Evolutionary conservation across 1,140 invertebrate species (phyloP).

Genomic region (Paralvinella palmiformis): DNA sequence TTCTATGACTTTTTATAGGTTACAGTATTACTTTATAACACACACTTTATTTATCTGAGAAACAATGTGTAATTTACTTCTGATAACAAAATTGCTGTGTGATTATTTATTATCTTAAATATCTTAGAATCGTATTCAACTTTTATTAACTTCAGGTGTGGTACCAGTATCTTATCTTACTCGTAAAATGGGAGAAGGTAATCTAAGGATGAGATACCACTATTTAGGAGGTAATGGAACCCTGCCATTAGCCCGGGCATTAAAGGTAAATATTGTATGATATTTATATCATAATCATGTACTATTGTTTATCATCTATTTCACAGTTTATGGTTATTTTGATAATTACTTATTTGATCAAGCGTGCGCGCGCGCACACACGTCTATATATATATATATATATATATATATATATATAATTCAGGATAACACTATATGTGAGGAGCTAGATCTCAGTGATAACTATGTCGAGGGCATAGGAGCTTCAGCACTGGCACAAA

Average conservation of each 20-base stretch:
- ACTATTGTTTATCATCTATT: background rate
- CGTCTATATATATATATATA: background rate
- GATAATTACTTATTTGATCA: background rate
- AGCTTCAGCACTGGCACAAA: slow-evolving; percentile 27
- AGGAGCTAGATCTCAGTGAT: slow-evolving; percentile 33
- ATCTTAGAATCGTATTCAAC: background rate
- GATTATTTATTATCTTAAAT: background rate
- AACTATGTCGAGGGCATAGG: slow-evolving; percentile 33
- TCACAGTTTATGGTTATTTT: background rate
- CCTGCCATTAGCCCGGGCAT: slow-evolving; percentile 34
- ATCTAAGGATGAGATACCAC: slow-evolving; percentile 38
- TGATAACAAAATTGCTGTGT: too few species aligned
- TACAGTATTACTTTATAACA: too few species aligned
- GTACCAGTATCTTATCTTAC: slow-evolving; percentile 34
- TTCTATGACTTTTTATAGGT: too few species aligned
- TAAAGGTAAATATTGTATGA: slow-evolving; percentile 29
- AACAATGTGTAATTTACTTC: too few species aligned
- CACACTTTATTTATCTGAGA: too few species aligned
- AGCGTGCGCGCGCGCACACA: background rate
- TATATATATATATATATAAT: background rate
- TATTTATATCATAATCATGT: background rate
- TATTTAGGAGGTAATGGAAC: slow-evolving; percentile 38
- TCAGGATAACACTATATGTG: slow-evolving; percentile 38
- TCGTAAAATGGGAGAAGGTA: slow-evolving; percentile 34
- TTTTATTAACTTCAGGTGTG: slow-evolving; percentile 28